These are phyloP conservation scores for Melanocharis versteri DNA, from an alignment of 2,113 vertebrate genomes.

Conservation along the genomic window DNA sequence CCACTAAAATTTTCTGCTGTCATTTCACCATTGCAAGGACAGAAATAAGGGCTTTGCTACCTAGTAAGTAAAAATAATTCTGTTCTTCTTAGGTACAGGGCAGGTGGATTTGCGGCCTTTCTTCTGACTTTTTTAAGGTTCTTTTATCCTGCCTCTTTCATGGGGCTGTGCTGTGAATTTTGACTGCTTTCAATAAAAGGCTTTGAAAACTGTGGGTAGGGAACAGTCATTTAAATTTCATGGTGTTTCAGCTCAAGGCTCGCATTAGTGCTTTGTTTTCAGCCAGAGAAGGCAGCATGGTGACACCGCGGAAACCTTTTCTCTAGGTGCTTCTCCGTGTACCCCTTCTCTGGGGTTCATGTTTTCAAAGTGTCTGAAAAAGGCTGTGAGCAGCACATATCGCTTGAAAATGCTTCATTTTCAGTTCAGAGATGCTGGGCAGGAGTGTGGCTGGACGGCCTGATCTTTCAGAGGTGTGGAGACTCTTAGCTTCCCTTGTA, in stretches of 20 bases:
- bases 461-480: not conserved
- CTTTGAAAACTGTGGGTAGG: not conserved
- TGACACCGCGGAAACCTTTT: not conserved
- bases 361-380: not conserved
- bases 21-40: not conserved
- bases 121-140: not conserved
- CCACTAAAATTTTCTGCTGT: not conserved
- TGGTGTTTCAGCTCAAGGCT: not conserved
- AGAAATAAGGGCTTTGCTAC: not conserved
- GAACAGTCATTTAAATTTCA: not conserved
- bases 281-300: not conserved
- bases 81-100: not conserved
- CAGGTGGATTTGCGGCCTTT: not conserved
- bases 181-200: not conserved
- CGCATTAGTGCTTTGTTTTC: not conserved
- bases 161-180: not conserved
- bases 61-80: not conserved
- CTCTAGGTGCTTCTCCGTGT: not conserved
- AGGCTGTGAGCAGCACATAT: not conserved
- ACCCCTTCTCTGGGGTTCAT: not conserved
- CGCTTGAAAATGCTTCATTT: not conserved
- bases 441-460: not conserved
- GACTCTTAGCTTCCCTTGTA: not conserved
- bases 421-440: not conserved
- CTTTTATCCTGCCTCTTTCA: not conserved